Evolutionary conservation across 2,888 invertebrate species (phyloP).

Genomic region (Cotesia congregata): DNA sequence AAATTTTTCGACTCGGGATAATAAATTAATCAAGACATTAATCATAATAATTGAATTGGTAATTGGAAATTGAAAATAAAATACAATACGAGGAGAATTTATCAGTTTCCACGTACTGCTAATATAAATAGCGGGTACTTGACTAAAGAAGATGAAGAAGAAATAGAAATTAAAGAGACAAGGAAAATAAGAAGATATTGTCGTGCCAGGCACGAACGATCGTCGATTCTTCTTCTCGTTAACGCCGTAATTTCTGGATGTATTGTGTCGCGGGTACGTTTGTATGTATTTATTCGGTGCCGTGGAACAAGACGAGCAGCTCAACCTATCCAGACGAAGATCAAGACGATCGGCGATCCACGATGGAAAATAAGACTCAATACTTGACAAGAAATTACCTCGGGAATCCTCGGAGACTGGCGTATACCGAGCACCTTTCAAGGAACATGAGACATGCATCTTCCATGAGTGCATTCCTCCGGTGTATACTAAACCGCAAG

Average conservation of each 20-base stretch:
- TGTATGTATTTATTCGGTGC: background rate
- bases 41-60: slow-evolving; percentile 2
- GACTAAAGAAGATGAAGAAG: background rate
- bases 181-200: background rate
- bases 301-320: background rate
- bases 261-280: slow-evolving; percentile 1
- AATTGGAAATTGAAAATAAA: slow-evolving; percentile 12
- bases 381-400: slow-evolving; percentile 16
- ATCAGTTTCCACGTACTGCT: background rate
- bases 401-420: slow-evolving; percentile 18
- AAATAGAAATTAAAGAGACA: background rate
- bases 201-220: background rate
- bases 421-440: slow-evolving; percentile 20
- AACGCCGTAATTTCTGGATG: slow-evolving; percentile 24
- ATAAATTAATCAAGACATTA: background rate
- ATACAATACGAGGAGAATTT: background rate
- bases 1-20: too few relatives aligned
- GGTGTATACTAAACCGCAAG: slow-evolving; percentile 2
- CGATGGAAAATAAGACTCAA: slow-evolving; percentile 19
- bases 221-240: background rate
- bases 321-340: background rate
- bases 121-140: background rate
- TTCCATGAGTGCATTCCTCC: slow-evolving; percentile 39
- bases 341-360: slow-evolving; percentile 20
- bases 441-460: slow-evolving; percentile 37